Percentiles rank a stretch among this genome's conserved stretches.
Evolutionary conservation across 1,140 invertebrate species (phyloP).

Genomic region (Drosophila ercepeae): DNA sequence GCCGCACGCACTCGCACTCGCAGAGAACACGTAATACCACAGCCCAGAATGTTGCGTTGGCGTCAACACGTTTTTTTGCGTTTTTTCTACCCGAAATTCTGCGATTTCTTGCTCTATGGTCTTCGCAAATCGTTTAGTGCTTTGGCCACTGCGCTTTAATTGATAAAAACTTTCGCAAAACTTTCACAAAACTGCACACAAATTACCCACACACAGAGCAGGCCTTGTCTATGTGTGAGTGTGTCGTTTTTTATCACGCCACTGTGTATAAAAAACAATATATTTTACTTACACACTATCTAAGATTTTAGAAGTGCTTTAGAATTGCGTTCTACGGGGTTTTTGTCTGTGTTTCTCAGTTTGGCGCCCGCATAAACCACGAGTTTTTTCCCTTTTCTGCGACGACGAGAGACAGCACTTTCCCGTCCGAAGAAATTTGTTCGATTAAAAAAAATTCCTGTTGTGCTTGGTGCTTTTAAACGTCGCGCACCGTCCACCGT

Average conservation of each 20-base stretch:
- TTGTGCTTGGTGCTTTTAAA: not conserved
- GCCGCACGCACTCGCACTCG: constrained; percentile 14
- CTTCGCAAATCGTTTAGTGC: not conserved
- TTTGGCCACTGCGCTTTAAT: constrained; percentile 27
- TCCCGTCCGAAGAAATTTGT: not conserved
- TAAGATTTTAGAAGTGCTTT: constrained; percentile 18
- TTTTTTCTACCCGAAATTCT: not conserved
- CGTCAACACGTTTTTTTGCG: constrained; percentile 27
- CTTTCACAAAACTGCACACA: constrained; percentile 74
- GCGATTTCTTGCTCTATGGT: constrained; percentile 15
- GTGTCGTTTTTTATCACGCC: constrained; percentile 24
- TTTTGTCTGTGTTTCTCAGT: constrained; percentile 31
- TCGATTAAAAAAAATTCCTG: not conserved
- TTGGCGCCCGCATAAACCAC: constrained; percentile 56
- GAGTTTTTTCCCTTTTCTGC: not conserved
- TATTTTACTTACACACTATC: constrained; percentile 57
- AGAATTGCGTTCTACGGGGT: constrained; percentile 57
- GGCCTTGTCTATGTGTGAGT: constrained; percentile 2
- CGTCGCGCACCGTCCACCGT: not conserved
- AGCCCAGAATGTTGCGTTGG: constrained; percentile 43
- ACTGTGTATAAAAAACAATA: constrained; percentile 34
- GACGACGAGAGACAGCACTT: not conserved
- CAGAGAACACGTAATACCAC: constrained; percentile 32
- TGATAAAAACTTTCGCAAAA: constrained; percentile 52
- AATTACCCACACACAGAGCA: constrained; percentile 20